Conservation (phyloP, 1,140 invertebrate genomes). For the Drosophila equinoxialis region DNA sequence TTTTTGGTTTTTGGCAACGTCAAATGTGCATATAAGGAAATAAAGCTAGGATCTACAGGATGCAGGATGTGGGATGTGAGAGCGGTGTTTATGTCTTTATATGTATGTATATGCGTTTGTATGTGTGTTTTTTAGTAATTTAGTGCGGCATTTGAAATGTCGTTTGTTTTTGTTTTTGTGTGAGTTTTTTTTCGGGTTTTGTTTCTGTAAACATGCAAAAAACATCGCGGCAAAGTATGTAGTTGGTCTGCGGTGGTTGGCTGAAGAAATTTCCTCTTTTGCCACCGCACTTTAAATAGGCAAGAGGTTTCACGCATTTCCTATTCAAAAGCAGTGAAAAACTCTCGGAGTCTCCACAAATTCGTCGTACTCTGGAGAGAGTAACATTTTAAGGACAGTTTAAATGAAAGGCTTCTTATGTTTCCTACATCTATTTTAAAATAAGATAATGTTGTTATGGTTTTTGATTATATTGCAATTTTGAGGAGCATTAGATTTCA, state of each 20-base stretch:
- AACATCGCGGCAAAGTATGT: conserved; percentile 33
- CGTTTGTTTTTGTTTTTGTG: conserved; percentile 26
- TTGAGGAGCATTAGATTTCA: no score
- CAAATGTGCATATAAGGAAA: not conserved
- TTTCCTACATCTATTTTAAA: no score
- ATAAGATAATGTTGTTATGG: no score
- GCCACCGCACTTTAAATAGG: not conserved
- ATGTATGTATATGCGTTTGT: conserved; percentile 9
- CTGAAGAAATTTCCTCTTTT: not conserved
- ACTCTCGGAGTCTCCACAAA: not conserved
- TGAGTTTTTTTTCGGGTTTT: not conserved
- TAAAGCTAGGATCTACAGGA: not conserved
- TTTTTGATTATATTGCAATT: no score
- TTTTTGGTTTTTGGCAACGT: conserved; percentile 30
- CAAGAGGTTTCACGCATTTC: conserved; percentile 23
- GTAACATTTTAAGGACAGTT: no score
- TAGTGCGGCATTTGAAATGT: conserved; percentile 67
- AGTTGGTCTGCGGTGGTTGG: not conserved
- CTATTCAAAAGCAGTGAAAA: conserved; percentile 20
- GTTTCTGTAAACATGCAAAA: conserved; percentile 34
- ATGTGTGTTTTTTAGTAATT: conserved; percentile 60
- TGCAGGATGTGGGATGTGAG: conserved; percentile 1
- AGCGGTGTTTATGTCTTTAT: conserved; percentile 20
- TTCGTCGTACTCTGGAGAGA: not conserved
- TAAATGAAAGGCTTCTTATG: no score